These are phyloP conservation scores for Gracilinanus agilis DNA, from an alignment of 2,113 vertebrate species.

Conservation along the genomic window DNA sequence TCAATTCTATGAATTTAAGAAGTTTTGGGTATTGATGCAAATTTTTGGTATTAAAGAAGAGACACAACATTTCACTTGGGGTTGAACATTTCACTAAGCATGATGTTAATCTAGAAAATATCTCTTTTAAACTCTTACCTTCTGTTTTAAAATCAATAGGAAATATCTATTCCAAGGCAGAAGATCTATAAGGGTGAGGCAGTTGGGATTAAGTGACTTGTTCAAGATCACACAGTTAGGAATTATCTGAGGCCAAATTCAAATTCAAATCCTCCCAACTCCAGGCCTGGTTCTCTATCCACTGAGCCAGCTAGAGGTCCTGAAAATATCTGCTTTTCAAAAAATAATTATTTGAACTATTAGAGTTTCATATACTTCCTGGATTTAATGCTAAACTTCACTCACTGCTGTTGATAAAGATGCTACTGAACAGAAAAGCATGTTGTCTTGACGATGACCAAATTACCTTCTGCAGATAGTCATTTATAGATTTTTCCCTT, in stretches of 20 bases:
- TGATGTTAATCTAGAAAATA: slow-evolving; percentile 39
- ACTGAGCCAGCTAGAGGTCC: no score
- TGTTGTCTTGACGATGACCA: slow-evolving; percentile 10
- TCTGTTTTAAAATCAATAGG: no score
- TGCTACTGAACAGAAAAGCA: not conserved
- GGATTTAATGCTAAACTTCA: not conserved
- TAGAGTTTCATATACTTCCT: slow-evolving; percentile 41
- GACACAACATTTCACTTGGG: slow-evolving; percentile 48
- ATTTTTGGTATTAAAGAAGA: slow-evolving; percentile 46
- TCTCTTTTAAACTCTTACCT: not conserved
- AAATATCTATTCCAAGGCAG: no score
- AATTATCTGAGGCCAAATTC: no score
- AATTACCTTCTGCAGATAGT: not conserved
- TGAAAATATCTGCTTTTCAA: slow-evolving; percentile 52
- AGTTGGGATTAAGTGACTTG: no score
- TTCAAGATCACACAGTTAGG: no score
- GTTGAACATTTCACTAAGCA: slow-evolving; percentile 17
- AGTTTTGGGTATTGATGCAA: slow-evolving; percentile 33
- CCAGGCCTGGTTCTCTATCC: no score
- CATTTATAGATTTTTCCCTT: not conserved
- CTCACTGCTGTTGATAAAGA: not conserved
- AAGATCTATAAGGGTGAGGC: no score
- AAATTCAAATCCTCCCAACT: no score
- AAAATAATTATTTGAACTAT: slow-evolving; percentile 26
- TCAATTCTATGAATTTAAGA: slow-evolving; percentile 58